Percentiles rank a stretch among this genome's conserved stretches.
phyloP scores from a whole-genome alignment of 2,888 invertebrate species.

The Amaurobius ferox region DNA sequence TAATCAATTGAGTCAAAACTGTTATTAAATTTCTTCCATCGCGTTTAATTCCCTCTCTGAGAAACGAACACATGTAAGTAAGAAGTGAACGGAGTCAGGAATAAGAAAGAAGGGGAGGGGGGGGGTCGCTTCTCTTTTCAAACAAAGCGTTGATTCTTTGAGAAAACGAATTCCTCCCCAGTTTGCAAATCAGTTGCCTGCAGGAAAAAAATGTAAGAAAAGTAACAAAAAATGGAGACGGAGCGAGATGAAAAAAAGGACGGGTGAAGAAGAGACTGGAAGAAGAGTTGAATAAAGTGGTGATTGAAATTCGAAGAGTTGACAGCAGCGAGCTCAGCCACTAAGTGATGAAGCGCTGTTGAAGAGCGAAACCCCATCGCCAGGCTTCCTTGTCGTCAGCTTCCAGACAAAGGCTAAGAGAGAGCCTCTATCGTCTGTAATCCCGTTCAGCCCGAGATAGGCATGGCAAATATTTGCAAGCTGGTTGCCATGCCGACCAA shows the following conservation, averaged over 20 bases:
- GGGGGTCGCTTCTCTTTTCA: conserved; percentile 31
- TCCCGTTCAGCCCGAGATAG: conserved; percentile 72
- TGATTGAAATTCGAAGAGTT: conserved; percentile 72
- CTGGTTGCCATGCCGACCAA: conserved; percentile 59
- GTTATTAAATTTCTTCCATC: conserved; percentile 62
- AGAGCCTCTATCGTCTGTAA: conserved; percentile 59
- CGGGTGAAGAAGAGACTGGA: conserved; percentile 10
- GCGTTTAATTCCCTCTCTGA: conserved; percentile 58
- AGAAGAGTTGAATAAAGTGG: conserved; percentile 66
- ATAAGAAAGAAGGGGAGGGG: conserved; percentile 25
- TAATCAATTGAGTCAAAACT: conserved; percentile 66
- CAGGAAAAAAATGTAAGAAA: conserved; percentile 30
- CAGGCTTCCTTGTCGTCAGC: conserved; percentile 46
- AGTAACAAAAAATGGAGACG: conserved; percentile 36
- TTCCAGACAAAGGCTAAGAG: conserved; percentile 55
- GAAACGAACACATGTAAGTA: conserved; percentile 20
- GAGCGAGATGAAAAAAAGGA: conserved; percentile 29
- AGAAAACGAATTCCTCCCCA: conserved; percentile 69
- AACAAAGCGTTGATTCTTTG: conserved; percentile 71
- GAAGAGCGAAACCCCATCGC: conserved; percentile 59
- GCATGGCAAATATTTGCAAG: conserved; percentile 71
- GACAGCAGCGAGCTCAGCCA: conserved; percentile 59
- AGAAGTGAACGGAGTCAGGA: conserved; percentile 3
- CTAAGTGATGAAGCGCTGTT: conserved; percentile 69
- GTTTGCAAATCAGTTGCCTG: conserved; percentile 70